Base-by-base conservation (phyloP, 2,888 invertebrate genomes). In the Drosophila quasianomalipes region DNA sequence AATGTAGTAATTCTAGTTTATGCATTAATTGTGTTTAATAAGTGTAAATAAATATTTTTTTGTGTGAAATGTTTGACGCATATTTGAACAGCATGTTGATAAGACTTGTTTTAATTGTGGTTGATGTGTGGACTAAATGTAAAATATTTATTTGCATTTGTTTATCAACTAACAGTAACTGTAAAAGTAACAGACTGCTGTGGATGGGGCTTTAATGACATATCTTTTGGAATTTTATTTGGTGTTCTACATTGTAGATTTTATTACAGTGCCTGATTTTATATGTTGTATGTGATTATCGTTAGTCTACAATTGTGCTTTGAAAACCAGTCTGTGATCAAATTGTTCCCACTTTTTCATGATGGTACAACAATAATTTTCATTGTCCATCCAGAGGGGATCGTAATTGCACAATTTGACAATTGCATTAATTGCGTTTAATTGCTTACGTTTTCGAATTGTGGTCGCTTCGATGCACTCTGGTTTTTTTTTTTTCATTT, bases 351-450 rank as follows among this genome's bases (percentile, higher is more conserved):
- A 22, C 47, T 47, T 22, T 47, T 47, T 52, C n/a, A 52, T 37
- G 28, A 54, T 54, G 39, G 10, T 31, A 22, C 30, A 30, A 1
- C n/a, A 41, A 41, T 30, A 51, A 30, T 30, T 44, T 22, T 44
- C 31, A 58, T 22, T 44, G 58, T 44, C 58, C 31, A 31, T 7
- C 2, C 26, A 16, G 22, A 44, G 57, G 31, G 59, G 3, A 30
- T 47, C 54, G 58, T 80, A 85, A 89, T 85, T 89, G 81, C 67
- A 82, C 83, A 79, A 73, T 81, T 79, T 79, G 81, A 79, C 70
- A 82, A 85, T 88, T 90, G 76, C 71, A 88, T 85, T 90, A 85
- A 85, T 85, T 85, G 83, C 74, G 66, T 74, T 88, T 88, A 85
- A 85, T 85, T 90, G 90, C 76, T 70, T 64, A 75, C 72, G 73